phyloP scores from a whole-genome alignment of 2,797 vertebrate species.

The Gadopsis marmoratus region DNA sequence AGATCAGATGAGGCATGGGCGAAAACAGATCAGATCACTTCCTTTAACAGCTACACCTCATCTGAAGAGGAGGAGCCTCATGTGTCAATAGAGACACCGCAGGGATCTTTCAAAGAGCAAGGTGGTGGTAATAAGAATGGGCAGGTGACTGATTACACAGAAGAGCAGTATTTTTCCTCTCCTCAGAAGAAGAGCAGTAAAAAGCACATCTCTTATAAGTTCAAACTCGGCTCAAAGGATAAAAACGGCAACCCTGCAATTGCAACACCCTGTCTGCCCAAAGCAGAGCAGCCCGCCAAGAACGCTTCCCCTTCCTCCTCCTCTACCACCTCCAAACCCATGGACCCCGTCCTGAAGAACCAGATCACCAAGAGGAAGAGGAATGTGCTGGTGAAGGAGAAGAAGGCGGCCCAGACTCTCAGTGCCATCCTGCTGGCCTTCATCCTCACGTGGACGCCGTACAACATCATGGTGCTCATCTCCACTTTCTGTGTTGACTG shows the following conservation, averaged over 20 bases:
- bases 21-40: slow-evolving; percentile 89
- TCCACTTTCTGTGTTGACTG: slow-evolving; percentile 96
- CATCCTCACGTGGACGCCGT: slow-evolving; percentile 98
- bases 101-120: slow-evolving; percentile 88
- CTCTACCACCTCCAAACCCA: slow-evolving; percentile 87
- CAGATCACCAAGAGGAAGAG: slow-evolving; percentile 98
- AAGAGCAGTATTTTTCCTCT: slow-evolving; percentile 87
- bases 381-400: slow-evolving; percentile 98
- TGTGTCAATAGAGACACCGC: slow-evolving; percentile 85
- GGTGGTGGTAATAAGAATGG: slow-evolving; percentile 80
- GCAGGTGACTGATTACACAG: slow-evolving; percentile 82
- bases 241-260: slow-evolving; percentile 79
- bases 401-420: slow-evolving; percentile 97
- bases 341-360: slow-evolving; percentile 90
- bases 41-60: slow-evolving; percentile 93
- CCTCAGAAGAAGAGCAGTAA: slow-evolving; percentile 89
- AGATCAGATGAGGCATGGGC: slow-evolving; percentile 87
- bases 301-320: slow-evolving; percentile 84
- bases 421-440: slow-evolving; percentile 98
- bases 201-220: slow-evolving; percentile 93
- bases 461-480: slow-evolving; percentile 99
- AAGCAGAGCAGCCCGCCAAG: slow-evolving; percentile 80
- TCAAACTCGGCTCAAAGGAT: slow-evolving; percentile 89
- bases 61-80: slow-evolving; percentile 93
- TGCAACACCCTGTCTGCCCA: slow-evolving; percentile 84